These are phyloP conservation scores for Pogonognathellus flavescens DNA, from an alignment of 1,140 invertebrate species.

Conservation along the genomic window DNA sequence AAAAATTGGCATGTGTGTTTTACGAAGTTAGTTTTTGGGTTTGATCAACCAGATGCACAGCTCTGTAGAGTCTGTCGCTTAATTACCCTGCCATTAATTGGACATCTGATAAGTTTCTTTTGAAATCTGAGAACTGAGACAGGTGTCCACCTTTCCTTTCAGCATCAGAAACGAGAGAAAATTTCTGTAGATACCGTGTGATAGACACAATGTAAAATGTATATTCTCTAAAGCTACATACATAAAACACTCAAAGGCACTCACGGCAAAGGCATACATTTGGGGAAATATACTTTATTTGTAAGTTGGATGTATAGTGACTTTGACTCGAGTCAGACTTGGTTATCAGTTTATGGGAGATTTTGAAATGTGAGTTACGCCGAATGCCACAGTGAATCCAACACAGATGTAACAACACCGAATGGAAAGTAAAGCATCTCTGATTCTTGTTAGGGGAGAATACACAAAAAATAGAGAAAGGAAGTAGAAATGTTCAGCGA, in stretches of 20 bases:
- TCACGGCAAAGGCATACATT: too few relatives aligned
- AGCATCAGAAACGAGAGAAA: slow-evolving; percentile 1
- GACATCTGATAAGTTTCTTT: slow-evolving; percentile 47
- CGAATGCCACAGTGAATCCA: slow-evolving; percentile 7
- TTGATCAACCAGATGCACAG: slow-evolving; percentile 35
- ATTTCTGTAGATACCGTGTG: not conserved
- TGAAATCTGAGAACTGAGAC: slow-evolving; percentile 32
- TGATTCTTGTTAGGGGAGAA: not conserved
- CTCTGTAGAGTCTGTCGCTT: slow-evolving; percentile 26
- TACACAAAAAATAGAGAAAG: not conserved
- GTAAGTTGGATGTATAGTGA: not conserved
- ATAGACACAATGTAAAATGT: too few relatives aligned
- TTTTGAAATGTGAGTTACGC: slow-evolving; percentile 6
- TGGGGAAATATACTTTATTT: too few relatives aligned
- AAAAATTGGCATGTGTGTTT: slow-evolving; percentile 32
- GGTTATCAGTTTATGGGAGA: slow-evolving; percentile 19
- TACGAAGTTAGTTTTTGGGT: slow-evolving; percentile 12
- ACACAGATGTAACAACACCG: slow-evolving; percentile 5
- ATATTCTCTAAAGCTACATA: too few relatives aligned
- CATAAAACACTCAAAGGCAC: too few relatives aligned
- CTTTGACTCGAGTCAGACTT: slow-evolving; percentile 1
- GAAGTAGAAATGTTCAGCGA: not conserved
- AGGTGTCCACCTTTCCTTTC: slow-evolving; percentile 19
- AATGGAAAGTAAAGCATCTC: slow-evolving; percentile 6
- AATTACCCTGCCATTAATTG: slow-evolving; percentile 41